These are phyloP conservation scores for Drosophila micromelanica DNA, from an alignment of 1,140 invertebrate species.

Conservation along the genomic window DNA sequence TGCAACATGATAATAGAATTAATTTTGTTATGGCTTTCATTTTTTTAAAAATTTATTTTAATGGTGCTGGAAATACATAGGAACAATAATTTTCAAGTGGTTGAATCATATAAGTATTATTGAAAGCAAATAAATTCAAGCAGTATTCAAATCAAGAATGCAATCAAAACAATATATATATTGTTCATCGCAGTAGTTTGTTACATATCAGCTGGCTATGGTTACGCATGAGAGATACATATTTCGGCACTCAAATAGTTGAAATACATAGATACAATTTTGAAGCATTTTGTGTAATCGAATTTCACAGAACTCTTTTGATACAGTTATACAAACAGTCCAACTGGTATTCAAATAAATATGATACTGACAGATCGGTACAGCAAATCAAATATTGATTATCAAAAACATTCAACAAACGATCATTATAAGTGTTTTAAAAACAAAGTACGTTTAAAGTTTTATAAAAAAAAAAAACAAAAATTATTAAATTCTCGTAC, in stretches of 20 bases:
- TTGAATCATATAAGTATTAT: slow-evolving; percentile 34
- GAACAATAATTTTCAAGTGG: slow-evolving; percentile 40
- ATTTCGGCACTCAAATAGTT: slow-evolving; percentile 29
- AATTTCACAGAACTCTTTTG: slow-evolving; percentile 51
- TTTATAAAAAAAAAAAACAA: slow-evolving; percentile 53
- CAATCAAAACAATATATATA: slow-evolving; percentile 39
- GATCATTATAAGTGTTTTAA: slow-evolving; percentile 52
- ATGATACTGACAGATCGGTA: not conserved
- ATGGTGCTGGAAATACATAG: slow-evolving; percentile 61
- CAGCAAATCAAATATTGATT: slow-evolving; percentile 4
- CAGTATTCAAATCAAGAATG: slow-evolving; percentile 56
- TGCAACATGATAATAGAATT: slow-evolving; percentile 53
- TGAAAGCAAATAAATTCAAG: slow-evolving; percentile 31
- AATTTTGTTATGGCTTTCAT: slow-evolving; percentile 64
- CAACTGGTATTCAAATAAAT: slow-evolving; percentile 24
- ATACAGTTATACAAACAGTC: slow-evolving; percentile 67
- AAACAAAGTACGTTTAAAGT: slow-evolving; percentile 56
- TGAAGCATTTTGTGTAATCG: slow-evolving; percentile 21
- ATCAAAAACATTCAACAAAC: slow-evolving; percentile 15
- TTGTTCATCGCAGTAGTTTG: slow-evolving; percentile 64
- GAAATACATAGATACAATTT: slow-evolving; percentile 28
- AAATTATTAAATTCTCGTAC: slow-evolving; percentile 3
- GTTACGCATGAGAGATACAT: slow-evolving; percentile 16
- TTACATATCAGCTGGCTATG: slow-evolving; percentile 68
- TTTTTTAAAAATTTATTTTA: slow-evolving; percentile 39